Percentiles rank a stretch among this genome's conserved stretches.
phyloP scores from a whole-genome alignment of 2,113 vertebrate genomes.

The Alethe diademata region DNA sequence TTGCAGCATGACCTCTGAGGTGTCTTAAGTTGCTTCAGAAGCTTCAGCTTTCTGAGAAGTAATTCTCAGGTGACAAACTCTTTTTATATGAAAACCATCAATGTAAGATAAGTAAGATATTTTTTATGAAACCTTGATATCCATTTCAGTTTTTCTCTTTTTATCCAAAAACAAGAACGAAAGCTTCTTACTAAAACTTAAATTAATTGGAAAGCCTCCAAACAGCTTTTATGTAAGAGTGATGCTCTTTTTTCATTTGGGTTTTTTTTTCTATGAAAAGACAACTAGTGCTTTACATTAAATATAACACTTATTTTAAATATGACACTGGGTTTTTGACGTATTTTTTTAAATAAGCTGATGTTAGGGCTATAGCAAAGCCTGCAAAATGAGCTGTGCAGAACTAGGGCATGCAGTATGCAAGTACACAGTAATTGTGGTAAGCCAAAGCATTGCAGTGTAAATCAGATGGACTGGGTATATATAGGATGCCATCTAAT shows the following conservation, averaged over 20 bases:
- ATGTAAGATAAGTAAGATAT: not conserved
- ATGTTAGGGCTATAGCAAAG: not conserved
- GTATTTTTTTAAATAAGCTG: not conserved
- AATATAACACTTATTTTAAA: not conserved
- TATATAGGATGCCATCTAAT: not conserved
- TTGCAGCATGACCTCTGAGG: not conserved
- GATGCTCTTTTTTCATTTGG: not conserved
- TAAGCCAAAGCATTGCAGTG: not conserved
- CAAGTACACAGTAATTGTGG: not conserved
- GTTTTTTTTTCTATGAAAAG: not conserved
- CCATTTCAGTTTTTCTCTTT: not conserved
- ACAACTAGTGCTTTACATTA: not conserved
- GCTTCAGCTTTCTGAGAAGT: not conserved
- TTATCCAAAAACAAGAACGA: not conserved
- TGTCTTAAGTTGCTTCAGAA: not conserved
- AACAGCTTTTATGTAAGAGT: not conserved
- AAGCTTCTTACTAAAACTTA: not conserved
- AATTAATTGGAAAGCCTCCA: not conserved
- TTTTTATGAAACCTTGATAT: not conserved
- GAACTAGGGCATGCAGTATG: not conserved
- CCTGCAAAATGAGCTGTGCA: slow-evolving; percentile 7
- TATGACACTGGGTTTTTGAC: not conserved
- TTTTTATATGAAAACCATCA: not conserved
- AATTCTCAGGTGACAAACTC: not conserved
- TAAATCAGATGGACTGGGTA: not conserved